Conservation (phyloP, 2,888 invertebrate genomes). For the Pristionchus japonicus region DNA sequence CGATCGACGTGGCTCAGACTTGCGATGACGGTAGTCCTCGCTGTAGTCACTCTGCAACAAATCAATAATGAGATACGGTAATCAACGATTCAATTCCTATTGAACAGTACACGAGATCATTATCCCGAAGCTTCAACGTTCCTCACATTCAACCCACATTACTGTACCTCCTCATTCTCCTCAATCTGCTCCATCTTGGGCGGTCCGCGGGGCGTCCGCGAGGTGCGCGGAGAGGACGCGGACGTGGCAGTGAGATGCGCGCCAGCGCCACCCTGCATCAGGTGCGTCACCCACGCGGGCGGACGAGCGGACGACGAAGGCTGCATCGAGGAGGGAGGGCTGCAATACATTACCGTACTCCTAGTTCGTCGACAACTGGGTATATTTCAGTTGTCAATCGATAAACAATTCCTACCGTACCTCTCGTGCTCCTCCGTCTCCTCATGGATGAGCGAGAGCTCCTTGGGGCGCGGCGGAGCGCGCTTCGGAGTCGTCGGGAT, state of each 20-base stretch:
- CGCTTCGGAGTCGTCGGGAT: constrained; percentile 45
- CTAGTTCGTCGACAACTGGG: too few relatives aligned
- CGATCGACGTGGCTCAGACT: neutral
- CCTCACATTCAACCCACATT: too few relatives aligned
- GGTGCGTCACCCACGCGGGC: constrained; percentile 32
- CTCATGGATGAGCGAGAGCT: constrained; percentile 51
- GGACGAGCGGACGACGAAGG: constrained; percentile 10
- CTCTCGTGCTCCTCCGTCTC: constrained; percentile 49
- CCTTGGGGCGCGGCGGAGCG: constrained; percentile 15
- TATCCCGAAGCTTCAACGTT: too few relatives aligned
- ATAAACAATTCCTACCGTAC: neutral
- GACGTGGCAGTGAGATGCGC: neutral
- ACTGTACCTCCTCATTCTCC: constrained; percentile 27
- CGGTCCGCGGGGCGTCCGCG: neutral
- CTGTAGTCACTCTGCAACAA: constrained; percentile 31
- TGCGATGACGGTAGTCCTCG: constrained; percentile 3
- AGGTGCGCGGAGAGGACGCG: neutral
- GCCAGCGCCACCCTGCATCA: constrained; percentile 15
- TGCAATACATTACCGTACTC: neutral
- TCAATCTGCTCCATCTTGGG: constrained; percentile 39
- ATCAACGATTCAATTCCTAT: too few relatives aligned
- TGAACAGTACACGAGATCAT: too few relatives aligned
- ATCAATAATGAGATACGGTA: neutral
- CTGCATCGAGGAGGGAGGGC: constrained; percentile 19
- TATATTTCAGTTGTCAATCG: neutral